Evolutionary conservation across 2,888 invertebrate genomes (phyloP), one percentile per base, ranked within the genome.

Genomic region (Caradrina kadenii): DNA sequence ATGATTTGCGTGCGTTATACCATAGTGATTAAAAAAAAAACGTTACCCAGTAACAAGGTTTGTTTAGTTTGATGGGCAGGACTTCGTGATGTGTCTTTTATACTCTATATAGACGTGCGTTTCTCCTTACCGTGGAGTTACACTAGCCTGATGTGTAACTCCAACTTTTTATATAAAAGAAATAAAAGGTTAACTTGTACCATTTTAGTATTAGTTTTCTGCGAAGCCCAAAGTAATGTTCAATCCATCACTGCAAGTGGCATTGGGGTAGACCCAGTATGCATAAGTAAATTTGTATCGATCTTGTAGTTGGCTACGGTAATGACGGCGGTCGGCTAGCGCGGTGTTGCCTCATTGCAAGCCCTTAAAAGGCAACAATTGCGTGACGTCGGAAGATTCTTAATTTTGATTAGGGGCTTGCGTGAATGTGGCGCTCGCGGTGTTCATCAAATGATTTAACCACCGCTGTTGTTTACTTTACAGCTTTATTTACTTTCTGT

Each of bases 321-420:
- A 78, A 73, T 81, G 69, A 81, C 71, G 73, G 77, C 73, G 74
- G 71, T 63, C 72, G 73, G 64, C 73, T 78, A 73, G 82, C 77
- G 73, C 19, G 81, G 76, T 49, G 63, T 35, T 55, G 39, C 54
- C 63, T 76, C 73, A 79, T 80, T 80, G 81, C 82, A 83, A 67
- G 80, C 81, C 79, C 82, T 87, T 84, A 83, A 83, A 82, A 86
- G 87, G 86, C 82, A 83, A 73, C 82, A 82, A 85, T 93, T 88
- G 94, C 94, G 94, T 94, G 94, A 89, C 89, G 88, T 83, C 80
- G 82, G 83, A 85, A 93, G 93, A 94, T 93, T 88, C 90, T 89
- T 90, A 90, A 91, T 91, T 92, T 89, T 90, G 94, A 94, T 94
- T 93, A 93, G 88, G 86, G 80, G 81, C 89, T 93, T 90, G 94